Conservation (phyloP, 2,113 vertebrate genomes). For the Perca fluviatilis region DNA sequence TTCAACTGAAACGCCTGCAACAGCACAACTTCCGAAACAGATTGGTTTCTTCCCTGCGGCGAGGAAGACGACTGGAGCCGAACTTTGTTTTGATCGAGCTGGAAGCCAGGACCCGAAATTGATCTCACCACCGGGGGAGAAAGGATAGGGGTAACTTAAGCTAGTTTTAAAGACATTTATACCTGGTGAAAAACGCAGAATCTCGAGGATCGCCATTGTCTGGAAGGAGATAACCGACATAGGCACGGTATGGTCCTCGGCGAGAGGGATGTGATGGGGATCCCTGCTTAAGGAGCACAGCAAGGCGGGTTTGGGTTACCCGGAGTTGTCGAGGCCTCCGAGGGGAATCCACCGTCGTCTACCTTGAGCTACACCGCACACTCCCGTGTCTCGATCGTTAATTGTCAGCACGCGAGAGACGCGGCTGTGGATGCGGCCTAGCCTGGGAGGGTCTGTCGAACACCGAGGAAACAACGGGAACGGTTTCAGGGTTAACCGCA, state of each 20-base stretch:
- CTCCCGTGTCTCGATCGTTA: slow-evolving; percentile 33
- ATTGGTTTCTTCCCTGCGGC: slow-evolving; percentile 48
- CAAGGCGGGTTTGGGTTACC: slow-evolving; percentile 79
- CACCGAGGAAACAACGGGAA: slow-evolving; percentile 77
- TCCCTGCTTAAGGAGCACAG: slow-evolving; percentile 73
- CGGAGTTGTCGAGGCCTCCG: slow-evolving; percentile 79
- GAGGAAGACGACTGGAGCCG: slow-evolving; percentile 55
- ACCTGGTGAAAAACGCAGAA: slow-evolving; percentile 60
- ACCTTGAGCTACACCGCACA: slow-evolving; percentile 55
- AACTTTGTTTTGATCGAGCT: slow-evolving; percentile 78
- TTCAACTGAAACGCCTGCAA: slow-evolving; percentile 69
- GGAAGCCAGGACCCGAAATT: slow-evolving; percentile 71
- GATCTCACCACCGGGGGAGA: slow-evolving; percentile 68
- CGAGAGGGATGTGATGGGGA: slow-evolving; percentile 72
- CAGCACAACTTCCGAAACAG: slow-evolving; percentile 63
- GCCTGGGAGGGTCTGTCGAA: slow-evolving; percentile 80
- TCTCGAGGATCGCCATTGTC: slow-evolving; percentile 75
- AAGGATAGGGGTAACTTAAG: slow-evolving; percentile 64
- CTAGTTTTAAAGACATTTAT: slow-evolving; percentile 56
- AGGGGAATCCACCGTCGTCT: slow-evolving; percentile 70
- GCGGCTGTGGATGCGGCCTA: slow-evolving; percentile 84
- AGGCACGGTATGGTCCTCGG: slow-evolving; percentile 64
- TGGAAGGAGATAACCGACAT: slow-evolving; percentile 51
- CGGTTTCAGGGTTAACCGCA: slow-evolving; percentile 55
- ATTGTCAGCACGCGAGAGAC: slow-evolving; percentile 69